Base-by-base conservation (phyloP, 2,888 invertebrate genomes). In the Coleophora flavipennella region DNA sequence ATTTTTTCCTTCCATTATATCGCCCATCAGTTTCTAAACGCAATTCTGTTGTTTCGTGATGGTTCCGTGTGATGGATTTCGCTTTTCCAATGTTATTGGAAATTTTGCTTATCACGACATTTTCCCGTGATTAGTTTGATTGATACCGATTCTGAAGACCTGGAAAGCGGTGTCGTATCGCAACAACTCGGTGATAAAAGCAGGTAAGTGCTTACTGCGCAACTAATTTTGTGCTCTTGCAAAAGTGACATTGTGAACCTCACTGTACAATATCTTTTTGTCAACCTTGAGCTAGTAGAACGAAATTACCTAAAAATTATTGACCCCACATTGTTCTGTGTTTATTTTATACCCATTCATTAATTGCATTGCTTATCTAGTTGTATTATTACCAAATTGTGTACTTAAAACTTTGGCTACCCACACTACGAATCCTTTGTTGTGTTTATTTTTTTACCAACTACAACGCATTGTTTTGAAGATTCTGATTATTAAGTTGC, bases 181-280 rank as follows among this genome's bases (percentile, higher is more conserved):
- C 43, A 40, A 49, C 46, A 48, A 41, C 42, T 48, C 45, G 47
- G 45, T 53, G 48, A 43, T 41, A 38, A 40, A 53, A 59, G 33
- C 63, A 75, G 81, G 81, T 83, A 60, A 67, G 76, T 52, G 53
- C 53, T 54, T 58, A 66, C 59, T 81, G 69, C 81, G 81, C 77
- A 79, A 67, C 70, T 50, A 57, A 55, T 57, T 67, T 67, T 60
- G 42, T 20, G 3, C 38, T 50, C 50, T 55, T 53, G 49, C 44
- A 29, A 43, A 52, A 59, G 55, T 78, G 79, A 73, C 75, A 78
- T 64, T 69, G 43, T 59, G 50, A 13, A n/a, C 29, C 29, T 31
- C 58, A 62, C 51, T 49, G 47, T 59, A n/a, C 54, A 58, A 63
- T 67, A 72, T 73, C 65, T 62, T 74, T 71, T 68, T 65, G 68